Evolutionary conservation across 2,888 invertebrate species (phyloP), one percentile per base, ranked within the genome.

Genomic region (Tinea semifulvella): DNA sequence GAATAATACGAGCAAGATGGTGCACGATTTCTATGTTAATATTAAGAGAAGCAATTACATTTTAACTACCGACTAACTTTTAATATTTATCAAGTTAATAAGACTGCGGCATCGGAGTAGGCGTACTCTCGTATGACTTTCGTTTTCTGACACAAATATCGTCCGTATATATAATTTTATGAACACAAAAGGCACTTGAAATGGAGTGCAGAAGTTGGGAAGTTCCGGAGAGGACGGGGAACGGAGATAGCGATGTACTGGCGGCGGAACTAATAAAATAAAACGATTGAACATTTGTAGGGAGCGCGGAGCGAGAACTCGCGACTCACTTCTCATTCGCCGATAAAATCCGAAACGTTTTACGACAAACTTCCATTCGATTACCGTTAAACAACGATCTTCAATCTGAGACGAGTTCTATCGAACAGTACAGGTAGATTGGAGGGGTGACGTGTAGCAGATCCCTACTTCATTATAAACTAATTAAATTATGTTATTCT

Each of bases 231-330:
- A 64, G 61, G 63, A 66, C 62, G 61, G 62, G 60, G 60, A 63
- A 60, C 63, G 59, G 60, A 64, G 66, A 69, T 74, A 70, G 72
- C 72, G 70, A 73, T 77, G 75, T 76, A 77, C 70, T 67, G 68
- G 64, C 64, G 76, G 76, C 64, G 76, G 76, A 76, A 75, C 75
- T 75, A 76, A 79, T 79, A 80, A 77, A 80, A 80, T 79, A 76
- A 80, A 80, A 79, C 77, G 76, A 77, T 79, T 80, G 79, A 76
- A 79, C 79, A 77, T 79, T 76, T 75, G 68, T 65, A 65, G 69
- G 74, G 74, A 73, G 72, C 70, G 67, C 65, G 72, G 72, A 68
- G 71, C 73, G 73, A 72, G 76, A 76, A 76, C 71, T 79, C 70
- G 73, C 74, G 60, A 64, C 76, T 74, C 68, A 75, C 72, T 77